Conservation (phyloP, 2,113 vertebrate genomes). For the Tragelaphus strepsiceros region DNA sequence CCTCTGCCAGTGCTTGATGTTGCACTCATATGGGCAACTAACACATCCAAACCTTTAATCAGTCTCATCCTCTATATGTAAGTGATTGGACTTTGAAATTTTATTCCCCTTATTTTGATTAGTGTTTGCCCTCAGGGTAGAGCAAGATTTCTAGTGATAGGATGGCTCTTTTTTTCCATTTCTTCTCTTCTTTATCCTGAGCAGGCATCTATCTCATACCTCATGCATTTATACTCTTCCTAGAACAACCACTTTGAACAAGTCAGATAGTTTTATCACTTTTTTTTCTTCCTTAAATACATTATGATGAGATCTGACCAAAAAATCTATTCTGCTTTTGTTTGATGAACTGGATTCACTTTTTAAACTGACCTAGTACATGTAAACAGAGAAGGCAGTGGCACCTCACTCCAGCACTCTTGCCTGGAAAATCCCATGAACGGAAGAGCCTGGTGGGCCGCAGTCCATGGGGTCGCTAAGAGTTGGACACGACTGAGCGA, state of each 20-base stretch:
- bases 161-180: not conserved
- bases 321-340: not conserved
- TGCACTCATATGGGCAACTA: not conserved
- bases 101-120: not conserved
- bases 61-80: not conserved
- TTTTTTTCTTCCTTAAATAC: not conserved
- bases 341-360: not conserved
- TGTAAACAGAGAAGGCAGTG: not conserved
- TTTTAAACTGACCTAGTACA: not conserved
- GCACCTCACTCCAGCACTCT: no score
- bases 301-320: not conserved
- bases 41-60: not conserved
- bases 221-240: not conserved
- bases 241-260: slow-evolving; percentile 14
- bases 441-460: not conserved
- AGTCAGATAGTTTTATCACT: not conserved
- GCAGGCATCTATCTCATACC: not conserved
- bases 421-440: not conserved
- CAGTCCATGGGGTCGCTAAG: not conserved
- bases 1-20: not conserved
- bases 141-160: not conserved
- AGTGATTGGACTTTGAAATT: not conserved
- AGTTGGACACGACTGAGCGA: fast-evolving
- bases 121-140: not conserved
- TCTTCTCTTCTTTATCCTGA: not conserved